Evolutionary conservation across 2,888 invertebrate genomes (phyloP).

Genomic region (Ormia ochracea): DNA sequence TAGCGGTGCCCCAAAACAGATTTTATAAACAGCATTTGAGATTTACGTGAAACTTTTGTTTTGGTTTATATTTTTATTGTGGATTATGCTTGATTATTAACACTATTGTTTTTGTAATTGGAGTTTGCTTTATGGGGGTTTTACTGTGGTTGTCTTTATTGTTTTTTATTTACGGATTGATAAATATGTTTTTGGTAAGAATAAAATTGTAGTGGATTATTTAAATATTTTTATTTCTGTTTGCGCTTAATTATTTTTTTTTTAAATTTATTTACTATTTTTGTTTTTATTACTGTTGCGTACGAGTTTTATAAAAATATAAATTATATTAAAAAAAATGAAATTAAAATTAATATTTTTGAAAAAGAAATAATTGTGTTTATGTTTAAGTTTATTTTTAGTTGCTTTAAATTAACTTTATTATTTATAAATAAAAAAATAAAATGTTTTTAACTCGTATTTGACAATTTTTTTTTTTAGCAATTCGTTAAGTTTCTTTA

Average conservation of each 20-base stretch:
- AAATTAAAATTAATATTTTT: background rate
- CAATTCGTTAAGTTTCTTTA: conserved; percentile 66
- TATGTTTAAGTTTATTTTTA: conserved; percentile 27
- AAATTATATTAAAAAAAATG: background rate
- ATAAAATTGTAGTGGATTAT: conserved; percentile 55
- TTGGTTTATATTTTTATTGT: conserved; percentile 1
- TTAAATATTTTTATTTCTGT: conserved; percentile 67
- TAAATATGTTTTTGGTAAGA: conserved; percentile 44
- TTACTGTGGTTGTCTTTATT: conserved; percentile 8
- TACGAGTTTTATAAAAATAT: background rate
- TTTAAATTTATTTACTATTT: conserved; percentile 30
- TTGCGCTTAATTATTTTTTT: conserved; percentile 58
- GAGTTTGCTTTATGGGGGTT: conserved; percentile 7
- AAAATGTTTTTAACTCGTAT: conserved; percentile 46
- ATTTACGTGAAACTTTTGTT: background rate
- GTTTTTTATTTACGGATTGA: conserved; percentile 26
- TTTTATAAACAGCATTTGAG: background rate
- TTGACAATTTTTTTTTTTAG: conserved; percentile 62
- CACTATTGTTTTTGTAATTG: conserved; percentile 52
- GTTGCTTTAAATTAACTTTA: background rate
- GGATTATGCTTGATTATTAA: conserved; percentile 50
- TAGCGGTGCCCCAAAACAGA: too few species aligned
- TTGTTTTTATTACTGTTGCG: conserved; percentile 38
- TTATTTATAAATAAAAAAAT: conserved; percentile 44
- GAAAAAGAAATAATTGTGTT: conserved; percentile 46